Evolutionary conservation across 1,140 invertebrate genomes (phyloP).

Genomic region (Drosophila dunni): DNA sequence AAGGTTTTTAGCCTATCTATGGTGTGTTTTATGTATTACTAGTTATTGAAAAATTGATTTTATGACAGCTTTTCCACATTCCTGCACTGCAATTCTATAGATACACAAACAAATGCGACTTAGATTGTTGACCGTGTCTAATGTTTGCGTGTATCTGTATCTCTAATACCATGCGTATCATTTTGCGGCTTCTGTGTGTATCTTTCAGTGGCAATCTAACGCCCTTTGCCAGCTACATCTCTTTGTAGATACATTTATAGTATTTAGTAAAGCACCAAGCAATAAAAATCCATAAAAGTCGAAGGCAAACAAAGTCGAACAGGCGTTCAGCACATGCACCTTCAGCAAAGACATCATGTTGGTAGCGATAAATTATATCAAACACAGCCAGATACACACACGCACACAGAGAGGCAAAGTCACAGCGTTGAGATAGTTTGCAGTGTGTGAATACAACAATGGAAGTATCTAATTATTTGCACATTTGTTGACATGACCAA

Average conservation of each 20-base stretch:
- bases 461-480: slow-evolving; percentile 28
- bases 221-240: too few relatives aligned
- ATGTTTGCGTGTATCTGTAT: neutral
- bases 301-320: slow-evolving; percentile 29
- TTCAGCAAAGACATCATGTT: slow-evolving; percentile 19
- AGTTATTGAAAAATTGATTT: too few relatives aligned
- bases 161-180: neutral
- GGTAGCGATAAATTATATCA: slow-evolving; percentile 35
- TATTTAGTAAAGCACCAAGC: slow-evolving; percentile 27
- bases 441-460: slow-evolving; percentile 14
- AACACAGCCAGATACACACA: neutral
- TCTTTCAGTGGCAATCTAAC: neutral
- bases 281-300: slow-evolving; percentile 45
- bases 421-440: slow-evolving; percentile 23
- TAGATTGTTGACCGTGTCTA: neutral
- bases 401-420: neutral
- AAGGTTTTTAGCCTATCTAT: too few relatives aligned
- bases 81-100: neutral
- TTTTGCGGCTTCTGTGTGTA: neutral
- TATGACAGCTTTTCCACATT: too few relatives aligned
- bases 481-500: slow-evolving; percentile 38
- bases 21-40: too few relatives aligned
- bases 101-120: neutral
- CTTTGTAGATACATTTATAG: slow-evolving; percentile 3
- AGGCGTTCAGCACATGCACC: slow-evolving; percentile 26